Conservation (phyloP, 2,888 invertebrate species). For the Torymus tubicola region DNA sequence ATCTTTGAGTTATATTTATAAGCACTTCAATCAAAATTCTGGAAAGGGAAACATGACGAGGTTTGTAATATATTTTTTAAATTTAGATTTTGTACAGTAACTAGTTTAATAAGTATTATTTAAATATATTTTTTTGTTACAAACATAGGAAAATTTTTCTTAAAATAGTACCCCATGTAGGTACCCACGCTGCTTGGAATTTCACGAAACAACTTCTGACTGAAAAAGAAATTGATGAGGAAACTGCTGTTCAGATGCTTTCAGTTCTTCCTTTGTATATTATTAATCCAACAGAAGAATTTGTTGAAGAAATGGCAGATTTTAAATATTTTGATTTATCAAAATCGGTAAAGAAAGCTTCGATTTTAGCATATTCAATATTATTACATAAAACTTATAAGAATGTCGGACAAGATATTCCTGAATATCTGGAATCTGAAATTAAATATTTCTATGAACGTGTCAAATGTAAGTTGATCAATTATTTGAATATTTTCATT, state of each 20-base stretch:
- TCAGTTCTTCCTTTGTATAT: constrained; percentile 75
- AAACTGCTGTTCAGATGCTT: constrained; percentile 71
- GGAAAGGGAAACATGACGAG: constrained; percentile 34
- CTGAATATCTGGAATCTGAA: constrained; percentile 65
- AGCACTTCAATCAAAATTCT: constrained; percentile 15
- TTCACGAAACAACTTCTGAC: constrained; percentile 74
- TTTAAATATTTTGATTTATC: constrained; percentile 65
- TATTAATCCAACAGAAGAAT: constrained; percentile 72
- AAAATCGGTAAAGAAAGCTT: constrained; percentile 70
- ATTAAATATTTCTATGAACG: constrained; percentile 66
- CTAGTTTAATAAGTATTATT: too few relatives aligned
- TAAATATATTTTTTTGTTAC: too few relatives aligned
- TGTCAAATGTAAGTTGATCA: constrained; percentile 29
- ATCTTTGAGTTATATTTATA: constrained; percentile 61
- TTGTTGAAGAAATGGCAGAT: constrained; percentile 72
- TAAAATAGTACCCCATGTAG: constrained; percentile 76
- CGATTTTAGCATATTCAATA: constrained; percentile 76
- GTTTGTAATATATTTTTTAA: constrained; percentile 4
- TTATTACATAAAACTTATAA: constrained; percentile 73
- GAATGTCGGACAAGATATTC: constrained; percentile 14
- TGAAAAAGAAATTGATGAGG: constrained; percentile 60
- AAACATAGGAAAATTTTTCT: constrained; percentile 72
- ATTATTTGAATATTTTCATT: too few relatives aligned
- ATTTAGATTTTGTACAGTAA: too few relatives aligned
- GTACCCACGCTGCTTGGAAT: constrained; percentile 74